Evolutionary conservation across 2,888 invertebrate genomes (phyloP).

Genomic region (Eupithecia insigniata): DNA sequence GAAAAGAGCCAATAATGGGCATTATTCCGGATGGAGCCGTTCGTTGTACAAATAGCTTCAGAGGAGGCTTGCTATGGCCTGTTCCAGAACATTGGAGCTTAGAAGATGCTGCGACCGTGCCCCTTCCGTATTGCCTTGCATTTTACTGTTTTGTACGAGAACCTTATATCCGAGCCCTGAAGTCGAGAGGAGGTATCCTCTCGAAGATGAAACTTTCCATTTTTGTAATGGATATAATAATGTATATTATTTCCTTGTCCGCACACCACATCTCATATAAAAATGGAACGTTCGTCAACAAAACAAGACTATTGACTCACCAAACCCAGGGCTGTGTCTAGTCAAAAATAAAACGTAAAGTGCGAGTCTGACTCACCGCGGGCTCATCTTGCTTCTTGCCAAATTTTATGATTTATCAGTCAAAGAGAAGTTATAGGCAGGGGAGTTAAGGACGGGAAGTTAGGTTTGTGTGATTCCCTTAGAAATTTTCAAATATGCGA

Average conservation of each 20-base stretch:
- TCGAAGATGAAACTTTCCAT: not conserved
- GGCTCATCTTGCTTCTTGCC: too few relatives aligned
- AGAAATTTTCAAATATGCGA: too few relatives aligned
- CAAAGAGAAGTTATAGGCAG: too few relatives aligned
- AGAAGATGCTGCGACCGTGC: slow-evolving; percentile 90
- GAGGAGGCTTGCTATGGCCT: slow-evolving; percentile 83
- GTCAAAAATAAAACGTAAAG: too few relatives aligned
- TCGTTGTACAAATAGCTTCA: slow-evolving; percentile 80
- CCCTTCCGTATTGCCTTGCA: slow-evolving; percentile 87
- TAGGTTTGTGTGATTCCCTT: too few relatives aligned
- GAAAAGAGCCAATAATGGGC: slow-evolving; percentile 86
- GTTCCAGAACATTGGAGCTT: slow-evolving; percentile 88
- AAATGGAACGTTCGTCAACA: not conserved
- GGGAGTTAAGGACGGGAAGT: too few relatives aligned
- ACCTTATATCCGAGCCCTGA: not conserved
- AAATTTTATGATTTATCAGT: too few relatives aligned
- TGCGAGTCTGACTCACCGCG: too few relatives aligned
- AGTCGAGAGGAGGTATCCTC: not conserved
- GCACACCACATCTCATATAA: not conserved
- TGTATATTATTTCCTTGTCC: too few relatives aligned
- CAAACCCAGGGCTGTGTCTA: not conserved
- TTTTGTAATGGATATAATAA: not conserved
- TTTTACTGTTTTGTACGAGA: slow-evolving; percentile 65
- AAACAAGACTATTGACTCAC: not conserved
- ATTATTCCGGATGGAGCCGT: slow-evolving; percentile 79